phyloP scores from a whole-genome alignment of 37 sponge, comb jelly and placozoan genomes.

The Haliclona indistincta region DNA sequence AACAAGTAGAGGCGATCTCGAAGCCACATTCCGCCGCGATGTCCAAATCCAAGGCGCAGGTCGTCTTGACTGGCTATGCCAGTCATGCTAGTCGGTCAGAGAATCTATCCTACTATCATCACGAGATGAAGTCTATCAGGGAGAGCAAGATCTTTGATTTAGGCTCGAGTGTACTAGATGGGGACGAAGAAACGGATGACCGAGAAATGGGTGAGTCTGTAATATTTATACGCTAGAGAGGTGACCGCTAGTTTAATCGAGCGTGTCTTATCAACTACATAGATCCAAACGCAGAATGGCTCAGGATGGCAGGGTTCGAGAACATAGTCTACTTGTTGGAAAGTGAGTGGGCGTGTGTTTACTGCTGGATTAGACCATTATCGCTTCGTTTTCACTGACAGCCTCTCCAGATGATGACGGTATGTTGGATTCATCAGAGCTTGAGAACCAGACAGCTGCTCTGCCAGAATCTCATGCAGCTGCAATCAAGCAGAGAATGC shows the following conservation, averaged over 20 bases:
- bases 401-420: background rate
- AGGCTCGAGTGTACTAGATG: too few relatives aligned
- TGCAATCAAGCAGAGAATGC: slow-evolving; percentile 49
- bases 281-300: slow-evolving; percentile 48
- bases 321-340: slow-evolving; percentile 38
- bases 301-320: slow-evolving; percentile 48
- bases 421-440: background rate
- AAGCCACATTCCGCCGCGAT: too few relatives aligned
- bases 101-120: too few relatives aligned
- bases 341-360: slow-evolving; percentile 24
- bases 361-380: background rate
- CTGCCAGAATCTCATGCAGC: slow-evolving; percentile 31
- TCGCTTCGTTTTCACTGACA: background rate
- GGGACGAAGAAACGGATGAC: too few relatives aligned
- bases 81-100: too few relatives aligned
- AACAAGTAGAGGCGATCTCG: too few relatives aligned
- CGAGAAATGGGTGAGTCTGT: too few relatives aligned
- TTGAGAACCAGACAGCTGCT: slow-evolving; percentile 10
- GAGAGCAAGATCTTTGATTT: too few relatives aligned
- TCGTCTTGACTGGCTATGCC: too few relatives aligned
- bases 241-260: background rate
- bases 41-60: too few relatives aligned
- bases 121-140: too few relatives aligned
- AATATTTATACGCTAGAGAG: too few relatives aligned
- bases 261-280: background rate